Conservation (phyloP, 2,888 invertebrate species). For the Selenia dentaria region DNA sequence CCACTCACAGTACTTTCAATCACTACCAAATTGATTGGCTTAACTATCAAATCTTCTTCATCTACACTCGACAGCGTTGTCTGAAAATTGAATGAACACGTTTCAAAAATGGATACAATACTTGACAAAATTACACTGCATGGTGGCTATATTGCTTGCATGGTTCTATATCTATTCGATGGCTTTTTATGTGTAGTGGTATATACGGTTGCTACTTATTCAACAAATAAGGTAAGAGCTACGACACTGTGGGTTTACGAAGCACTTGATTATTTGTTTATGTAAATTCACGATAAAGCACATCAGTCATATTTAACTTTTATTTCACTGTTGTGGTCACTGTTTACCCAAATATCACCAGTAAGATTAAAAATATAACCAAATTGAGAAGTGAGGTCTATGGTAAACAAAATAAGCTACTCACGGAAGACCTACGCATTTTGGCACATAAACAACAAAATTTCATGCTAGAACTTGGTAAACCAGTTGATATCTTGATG, state of each 20-base stretch:
- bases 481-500: no score
- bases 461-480: no score
- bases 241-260: constrained; percentile 36
- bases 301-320: constrained; percentile 8
- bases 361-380: no score
- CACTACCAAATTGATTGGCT: constrained; percentile 67
- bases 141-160: constrained; percentile 75
- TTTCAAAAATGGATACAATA: constrained; percentile 46
- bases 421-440: no score
- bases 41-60: constrained; percentile 48
- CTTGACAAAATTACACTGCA: constrained; percentile 73
- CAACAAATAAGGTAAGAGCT: constrained; percentile 50
- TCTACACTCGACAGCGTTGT: constrained; percentile 62
- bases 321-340: constrained; percentile 5
- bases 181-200: constrained; percentile 81
- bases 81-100: constrained; percentile 50
- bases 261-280: constrained; percentile 31
- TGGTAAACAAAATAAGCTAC: no score
- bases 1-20: constrained; percentile 68
- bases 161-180: constrained; percentile 64
- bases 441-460: no score
- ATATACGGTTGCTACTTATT: constrained; percentile 42
- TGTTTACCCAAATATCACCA: not conserved
- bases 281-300: constrained; percentile 17
- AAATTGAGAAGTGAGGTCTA: no score